Base-by-base conservation (phyloP, 2,797 vertebrate genomes). In the Acipenser oxyrinchus region DNA sequence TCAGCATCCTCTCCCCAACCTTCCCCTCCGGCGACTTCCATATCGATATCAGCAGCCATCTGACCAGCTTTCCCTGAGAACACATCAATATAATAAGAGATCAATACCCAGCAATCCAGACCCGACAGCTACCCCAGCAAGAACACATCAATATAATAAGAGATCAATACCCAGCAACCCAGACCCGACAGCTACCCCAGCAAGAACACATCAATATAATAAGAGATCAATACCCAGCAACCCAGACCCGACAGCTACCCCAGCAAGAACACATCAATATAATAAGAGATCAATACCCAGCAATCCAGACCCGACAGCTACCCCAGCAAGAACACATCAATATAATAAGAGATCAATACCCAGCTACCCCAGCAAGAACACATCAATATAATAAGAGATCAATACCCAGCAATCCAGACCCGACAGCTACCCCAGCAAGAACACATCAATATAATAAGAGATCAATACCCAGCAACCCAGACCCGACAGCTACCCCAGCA, bases 1-100 rank as follows among this genome's bases (percentile, higher is more conserved):
- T 98, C 96, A 0, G 96, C 93, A 48, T 99, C 96, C 55, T 98
- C 94, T 72, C 95, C 96, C 96, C 96, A 98, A 70, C 96, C 95
- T 70, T 98, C 95, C 0, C 85, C 89, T 67, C 93, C 94, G 13
- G 94, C 74, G 0, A 90, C 75, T 0, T 98, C 96, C n/a, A 97
- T 92, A 74, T 98, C 95, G 4, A 92, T 81, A 69, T 97, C 95
- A 0, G 95, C 96, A 0, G 94, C 95, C 91, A 99, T 82, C 50
- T 95, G 95, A 15, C 94, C 93, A 0, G 88, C 86, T 84, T 94
- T 74, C 1, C 81, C 86, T 88, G 48, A 51, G 12, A 9, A 57
- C 23, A 62, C 6, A 49, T 18, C 37, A 3, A 64, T 53, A 77
- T 51, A 12, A 10, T 7, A 51, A 49, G 50, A 37, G 23, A 37